phyloP scores from a whole-genome alignment of 2,888 invertebrate genomes.

The Nemotelus nigrinus region DNA sequence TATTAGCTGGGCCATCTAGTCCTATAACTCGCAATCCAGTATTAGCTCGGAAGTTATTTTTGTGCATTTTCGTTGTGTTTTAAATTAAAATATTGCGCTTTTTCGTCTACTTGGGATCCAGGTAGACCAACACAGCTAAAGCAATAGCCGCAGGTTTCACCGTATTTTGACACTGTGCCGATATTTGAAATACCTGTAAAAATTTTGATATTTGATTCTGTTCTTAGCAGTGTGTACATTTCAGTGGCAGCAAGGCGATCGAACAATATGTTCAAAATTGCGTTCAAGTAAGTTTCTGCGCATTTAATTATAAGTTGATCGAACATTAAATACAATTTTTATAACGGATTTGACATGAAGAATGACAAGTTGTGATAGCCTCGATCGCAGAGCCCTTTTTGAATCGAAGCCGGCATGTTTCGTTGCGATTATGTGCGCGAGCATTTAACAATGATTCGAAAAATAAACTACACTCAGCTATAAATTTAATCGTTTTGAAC shows the following conservation, averaged over 20 bases:
- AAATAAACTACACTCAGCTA: too few relatives aligned
- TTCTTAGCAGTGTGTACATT: not conserved
- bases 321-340: too few relatives aligned
- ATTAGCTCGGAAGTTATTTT: too few relatives aligned
- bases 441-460: not conserved
- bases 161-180: not conserved
- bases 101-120: not conserved
- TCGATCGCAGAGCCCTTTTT: not conserved
- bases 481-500: too few relatives aligned
- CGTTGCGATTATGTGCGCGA: not conserved
- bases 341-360: not conserved
- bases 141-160: not conserved
- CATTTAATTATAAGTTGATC: too few relatives aligned
- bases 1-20: too few relatives aligned
- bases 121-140: not conserved
- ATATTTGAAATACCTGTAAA: not conserved
- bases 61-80: too few relatives aligned
- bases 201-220: not conserved
- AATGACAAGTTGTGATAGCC: not conserved
- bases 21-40: too few relatives aligned
- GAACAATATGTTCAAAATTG: conserved; percentile 34
- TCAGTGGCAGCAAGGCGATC: not conserved
- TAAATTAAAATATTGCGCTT: not conserved
- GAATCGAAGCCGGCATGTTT: not conserved
- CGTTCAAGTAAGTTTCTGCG: conserved; percentile 37